phyloP scores from a whole-genome alignment of 2,888 invertebrate genomes.

The Notocelia uddmanniana region DNA sequence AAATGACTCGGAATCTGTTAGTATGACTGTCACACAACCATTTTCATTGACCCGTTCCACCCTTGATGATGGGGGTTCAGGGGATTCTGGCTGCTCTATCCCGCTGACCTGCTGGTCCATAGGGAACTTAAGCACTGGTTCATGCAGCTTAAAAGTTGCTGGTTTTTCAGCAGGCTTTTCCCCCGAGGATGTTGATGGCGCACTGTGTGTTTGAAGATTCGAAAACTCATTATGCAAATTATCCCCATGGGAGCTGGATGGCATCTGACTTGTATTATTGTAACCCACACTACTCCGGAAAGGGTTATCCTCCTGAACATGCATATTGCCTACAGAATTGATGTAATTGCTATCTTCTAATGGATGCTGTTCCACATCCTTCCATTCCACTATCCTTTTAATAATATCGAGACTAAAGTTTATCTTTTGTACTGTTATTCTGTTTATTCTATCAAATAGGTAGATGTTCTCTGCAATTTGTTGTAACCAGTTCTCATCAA shows the following conservation, averaged over 20 bases:
- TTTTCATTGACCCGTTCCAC: constrained; percentile 78
- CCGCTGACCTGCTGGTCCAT: constrained; percentile 60
- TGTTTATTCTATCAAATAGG: constrained; percentile 87
- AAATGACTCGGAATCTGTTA: constrained; percentile 93
- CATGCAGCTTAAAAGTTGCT: constrained; percentile 70
- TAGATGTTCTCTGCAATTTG: constrained; percentile 91
- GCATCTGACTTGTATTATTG: constrained; percentile 58
- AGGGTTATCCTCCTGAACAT: constrained; percentile 79
- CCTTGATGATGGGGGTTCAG: constrained; percentile 69
- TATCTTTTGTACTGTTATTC: constrained; percentile 90
- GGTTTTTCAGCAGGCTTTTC: constrained; percentile 60
- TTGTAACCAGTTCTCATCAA: constrained; percentile 93
- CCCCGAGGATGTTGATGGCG: constrained; percentile 72
- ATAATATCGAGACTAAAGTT: constrained; percentile 94
- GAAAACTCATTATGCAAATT: constrained; percentile 79
- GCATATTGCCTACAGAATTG: constrained; percentile 69
- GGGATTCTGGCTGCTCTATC: constrained; percentile 67
- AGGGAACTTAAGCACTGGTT: constrained; percentile 75
- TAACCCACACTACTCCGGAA: constrained; percentile 75
- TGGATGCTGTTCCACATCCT: constrained; percentile 92
- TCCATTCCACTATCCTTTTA: constrained; percentile 95
- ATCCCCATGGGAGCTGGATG: constrained; percentile 66
- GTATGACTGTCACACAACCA: constrained; percentile 86
- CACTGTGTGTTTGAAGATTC: constrained; percentile 75
- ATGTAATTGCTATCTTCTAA: constrained; percentile 88